Conservation (phyloP, 2,888 invertebrate species). For the Stenoptilia bipunctidactyla region DNA sequence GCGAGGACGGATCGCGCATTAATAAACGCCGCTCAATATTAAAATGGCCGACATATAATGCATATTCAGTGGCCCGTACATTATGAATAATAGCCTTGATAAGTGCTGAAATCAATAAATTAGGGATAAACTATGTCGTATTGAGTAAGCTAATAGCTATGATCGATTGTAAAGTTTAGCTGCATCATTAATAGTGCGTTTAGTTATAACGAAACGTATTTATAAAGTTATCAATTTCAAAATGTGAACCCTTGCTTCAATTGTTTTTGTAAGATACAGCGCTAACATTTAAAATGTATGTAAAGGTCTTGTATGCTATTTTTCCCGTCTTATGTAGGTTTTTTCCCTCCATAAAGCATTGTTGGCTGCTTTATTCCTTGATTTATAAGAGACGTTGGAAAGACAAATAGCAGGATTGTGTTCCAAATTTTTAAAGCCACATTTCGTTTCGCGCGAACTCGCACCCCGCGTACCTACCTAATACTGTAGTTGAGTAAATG, state of each 20-base stretch:
- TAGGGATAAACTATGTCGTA: no score
- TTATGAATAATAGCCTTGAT: not conserved
- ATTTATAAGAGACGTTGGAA: slow-evolving; percentile 81
- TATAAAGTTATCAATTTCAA: no score
- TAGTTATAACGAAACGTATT: no score
- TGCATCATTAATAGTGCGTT: no score
- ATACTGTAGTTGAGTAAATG: slow-evolving; percentile 36
- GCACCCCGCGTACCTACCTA: slow-evolving; percentile 44
- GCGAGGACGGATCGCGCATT: slow-evolving; percentile 62
- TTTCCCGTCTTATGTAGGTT: slow-evolving; percentile 66
- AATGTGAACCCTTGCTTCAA: not conserved
- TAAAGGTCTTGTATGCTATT: slow-evolving; percentile 62
- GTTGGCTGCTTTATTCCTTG: slow-evolving; percentile 76
- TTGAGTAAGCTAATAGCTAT: no score
- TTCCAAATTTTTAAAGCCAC: slow-evolving; percentile 84
- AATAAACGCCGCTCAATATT: slow-evolving; percentile 63
- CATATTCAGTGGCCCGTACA: not conserved
- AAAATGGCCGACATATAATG: slow-evolving; percentile 46
- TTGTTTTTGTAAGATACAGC: slow-evolving; percentile 45
- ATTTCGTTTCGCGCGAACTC: slow-evolving; percentile 76
- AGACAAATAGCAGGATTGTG: slow-evolving; percentile 85
- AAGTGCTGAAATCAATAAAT: not conserved
- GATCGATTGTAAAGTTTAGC: no score
- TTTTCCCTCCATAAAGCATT: slow-evolving; percentile 72
- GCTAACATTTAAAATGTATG: slow-evolving; percentile 61